phyloP scores from a whole-genome alignment of 2,888 invertebrate species.

The Acanthosepion esculentum region DNA sequence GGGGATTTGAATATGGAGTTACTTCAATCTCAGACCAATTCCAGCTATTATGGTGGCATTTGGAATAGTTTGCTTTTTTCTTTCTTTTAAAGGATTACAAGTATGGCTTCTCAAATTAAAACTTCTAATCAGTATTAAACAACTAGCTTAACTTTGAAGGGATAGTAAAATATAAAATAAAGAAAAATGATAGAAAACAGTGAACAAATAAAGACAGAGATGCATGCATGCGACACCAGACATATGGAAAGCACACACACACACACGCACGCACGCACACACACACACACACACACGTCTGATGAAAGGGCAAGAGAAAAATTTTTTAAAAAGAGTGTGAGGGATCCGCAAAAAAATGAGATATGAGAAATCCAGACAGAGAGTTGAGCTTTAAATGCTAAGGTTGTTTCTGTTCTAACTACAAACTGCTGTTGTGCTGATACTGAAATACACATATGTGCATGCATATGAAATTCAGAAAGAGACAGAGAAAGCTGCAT shows the following conservation, averaged over 20 bases:
- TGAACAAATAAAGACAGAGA: background rate
- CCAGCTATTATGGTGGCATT: background rate
- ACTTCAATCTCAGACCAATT: background rate
- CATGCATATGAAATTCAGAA: background rate
- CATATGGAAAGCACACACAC: background rate
- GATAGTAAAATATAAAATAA: background rate
- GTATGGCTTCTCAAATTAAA: background rate
- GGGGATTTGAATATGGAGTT: background rate
- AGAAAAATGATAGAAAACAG: background rate
- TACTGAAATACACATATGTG: background rate
- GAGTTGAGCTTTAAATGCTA: background rate
- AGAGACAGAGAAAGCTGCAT: background rate
- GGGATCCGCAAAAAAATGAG: background rate
- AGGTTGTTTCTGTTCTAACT: background rate
- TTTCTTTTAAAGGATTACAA: background rate
- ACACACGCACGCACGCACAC: background rate
- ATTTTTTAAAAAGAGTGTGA: background rate
- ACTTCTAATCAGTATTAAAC: background rate
- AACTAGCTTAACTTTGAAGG: background rate
- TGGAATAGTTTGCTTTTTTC: background rate
- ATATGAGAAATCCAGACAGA: background rate
- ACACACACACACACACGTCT: too few relatives aligned
- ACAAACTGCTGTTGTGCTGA: background rate
- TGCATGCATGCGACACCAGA: fast-evolving
- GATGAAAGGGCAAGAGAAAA: background rate